Conservation (phyloP, 2,888 invertebrate species). For the Zelleria hepariella region DNA sequence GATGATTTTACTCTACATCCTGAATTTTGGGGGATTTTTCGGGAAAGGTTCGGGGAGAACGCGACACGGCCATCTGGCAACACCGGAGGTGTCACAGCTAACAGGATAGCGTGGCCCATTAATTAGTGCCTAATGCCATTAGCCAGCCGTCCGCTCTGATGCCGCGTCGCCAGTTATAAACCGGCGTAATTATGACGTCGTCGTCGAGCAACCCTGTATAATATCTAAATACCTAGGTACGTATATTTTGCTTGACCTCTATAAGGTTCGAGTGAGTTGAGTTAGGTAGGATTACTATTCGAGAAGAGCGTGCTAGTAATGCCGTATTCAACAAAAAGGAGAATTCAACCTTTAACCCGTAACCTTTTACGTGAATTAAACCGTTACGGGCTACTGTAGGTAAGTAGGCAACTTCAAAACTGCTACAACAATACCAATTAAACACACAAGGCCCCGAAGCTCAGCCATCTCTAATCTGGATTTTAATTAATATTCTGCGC, state of each 20-base stretch:
- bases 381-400: no score
- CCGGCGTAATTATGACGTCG: background rate
- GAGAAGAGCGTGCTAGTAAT: no score
- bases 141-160: background rate
- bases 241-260: no score
- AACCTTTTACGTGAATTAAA: no score
- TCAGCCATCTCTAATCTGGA: background rate
- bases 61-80: background rate
- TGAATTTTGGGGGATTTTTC: background rate
- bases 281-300: no score
- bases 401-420: background rate
- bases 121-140: slow-evolving; percentile 1
- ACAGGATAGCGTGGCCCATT: background rate
- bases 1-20: no score
- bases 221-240: background rate
- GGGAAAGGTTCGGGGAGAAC: background rate
- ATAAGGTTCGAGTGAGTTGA: no score
- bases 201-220: no score
- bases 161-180: background rate
- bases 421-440: background rate
- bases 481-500: background rate
- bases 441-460: background rate
- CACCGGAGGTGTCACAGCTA: background rate
- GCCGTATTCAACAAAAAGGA: no score
- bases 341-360: no score